Conservation (phyloP, 1,140 invertebrate species). For the Alviniconcha marisindica region DNA sequence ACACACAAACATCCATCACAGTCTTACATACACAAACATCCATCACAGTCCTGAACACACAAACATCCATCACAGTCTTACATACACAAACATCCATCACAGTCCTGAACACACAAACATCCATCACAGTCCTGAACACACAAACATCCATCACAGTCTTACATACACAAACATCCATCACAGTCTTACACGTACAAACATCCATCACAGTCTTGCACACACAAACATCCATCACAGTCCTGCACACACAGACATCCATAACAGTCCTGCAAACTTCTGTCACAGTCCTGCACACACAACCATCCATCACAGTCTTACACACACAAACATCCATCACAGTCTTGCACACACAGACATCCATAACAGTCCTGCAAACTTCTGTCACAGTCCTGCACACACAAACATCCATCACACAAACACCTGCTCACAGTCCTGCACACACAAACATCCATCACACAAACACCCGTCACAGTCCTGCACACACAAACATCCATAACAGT, state of each 20-base stretch:
- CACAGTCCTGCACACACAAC: constrained; percentile 83
- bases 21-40: constrained; percentile 77
- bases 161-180: constrained; percentile 78
- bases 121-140: constrained; percentile 84
- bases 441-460: no score
- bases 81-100: constrained; percentile 78
- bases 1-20: constrained; percentile 81
- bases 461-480: constrained; percentile 87
- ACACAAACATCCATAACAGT: constrained; percentile 80
- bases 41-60: constrained; percentile 84
- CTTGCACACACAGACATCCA: constrained; percentile 78
- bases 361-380: no score
- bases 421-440: constrained; percentile 85
- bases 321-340: constrained; percentile 81
- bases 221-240: constrained; percentile 85
- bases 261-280: no score
- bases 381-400: constrained; percentile 83
- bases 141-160: constrained; percentile 85
- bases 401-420: no score
- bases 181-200: constrained; percentile 79
- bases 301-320: constrained; percentile 85
- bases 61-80: constrained; percentile 85
- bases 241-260: constrained; percentile 64
- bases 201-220: constrained; percentile 85
- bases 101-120: constrained; percentile 80